Evolutionary conservation across 2,797 vertebrate species (phyloP).

Genomic region (Peromyscus attwateri): DNA sequence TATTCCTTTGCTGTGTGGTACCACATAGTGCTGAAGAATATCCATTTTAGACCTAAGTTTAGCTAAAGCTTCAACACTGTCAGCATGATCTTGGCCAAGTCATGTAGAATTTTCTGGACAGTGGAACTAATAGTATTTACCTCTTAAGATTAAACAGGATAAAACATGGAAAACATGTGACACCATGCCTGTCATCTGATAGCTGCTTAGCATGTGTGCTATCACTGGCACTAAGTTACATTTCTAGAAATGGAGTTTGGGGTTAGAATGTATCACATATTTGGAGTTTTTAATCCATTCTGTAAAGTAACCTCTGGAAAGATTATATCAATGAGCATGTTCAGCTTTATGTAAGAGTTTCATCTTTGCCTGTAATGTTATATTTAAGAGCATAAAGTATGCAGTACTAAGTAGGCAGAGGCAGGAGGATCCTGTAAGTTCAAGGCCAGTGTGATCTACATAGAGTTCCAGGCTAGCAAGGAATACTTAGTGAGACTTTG

Average conservation of each 20-base stretch:
- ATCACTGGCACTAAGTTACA: neutral
- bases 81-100: neutral
- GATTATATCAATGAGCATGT: constrained; percentile 7
- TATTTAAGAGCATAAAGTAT: constrained; percentile 18
- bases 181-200: neutral
- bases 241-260: constrained; percentile 25
- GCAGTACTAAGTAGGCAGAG: neutral
- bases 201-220: neutral
- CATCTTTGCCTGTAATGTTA: neutral
- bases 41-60: neutral
- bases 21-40: neutral
- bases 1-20: neutral
- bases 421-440: neutral
- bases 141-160: constrained; percentile 8
- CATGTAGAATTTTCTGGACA: neutral
- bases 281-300: neutral
- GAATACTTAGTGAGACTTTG: neutral
- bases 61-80: neutral
- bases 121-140: neutral
- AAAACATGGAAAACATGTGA: constrained; percentile 4
- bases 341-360: neutral
- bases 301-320: neutral
- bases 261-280: neutral
- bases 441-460: neutral
- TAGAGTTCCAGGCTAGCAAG: neutral